Base-by-base conservation (phyloP, 2,113 vertebrate species). In the Atlantisia rogersi region DNA sequence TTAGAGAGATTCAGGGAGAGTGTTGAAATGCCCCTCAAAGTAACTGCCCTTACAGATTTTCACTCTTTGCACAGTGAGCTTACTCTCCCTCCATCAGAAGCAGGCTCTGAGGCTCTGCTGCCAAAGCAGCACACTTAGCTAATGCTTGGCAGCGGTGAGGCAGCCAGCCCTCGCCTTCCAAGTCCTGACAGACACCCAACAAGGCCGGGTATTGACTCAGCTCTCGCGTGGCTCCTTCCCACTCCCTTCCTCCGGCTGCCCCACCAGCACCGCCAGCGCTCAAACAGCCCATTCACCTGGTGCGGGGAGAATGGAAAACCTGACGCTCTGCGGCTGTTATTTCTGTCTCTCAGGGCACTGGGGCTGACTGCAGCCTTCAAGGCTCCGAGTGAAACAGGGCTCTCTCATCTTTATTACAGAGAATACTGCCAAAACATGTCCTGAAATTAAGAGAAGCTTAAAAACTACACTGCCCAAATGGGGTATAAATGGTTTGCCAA, bases 221-320 rank as follows among this genome's bases (percentile, higher is more conserved):
- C 79, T 21, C 68, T n/a, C 13, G 44, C 59, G 4, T 21, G 6
- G 15, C 62, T 35, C 70, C 40, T 12, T 21, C 37, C 16, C 75
- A 19, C 63, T 74, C 77, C 86, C 92, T 42, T 42, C 42, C 42
- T 46, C 44, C 44, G 8, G 44, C 44, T 19, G 44, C 44, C 44
- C 44, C 44, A 4, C 44, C 44, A 44, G 44, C 44, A 44, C 44
- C 44, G 44, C 44, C 15, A 46, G 44, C 82, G 62, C 84, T 86
- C 78, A 92, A 97, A 53, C 91, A 31, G 78, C 92, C 94, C 95
- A 81, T 97, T 97, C 97, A 97, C 93, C 60, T 88, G 80, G 31
- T 1, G 59, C 8, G 12, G 7, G n/a, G 37, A 40, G 77, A 35
- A 7, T 24, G 81, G 88, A 95, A 94, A 95, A 53, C 83, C 90